Evolutionary conservation across 2,888 invertebrate genomes (phyloP), one percentile per base, ranked within the genome.

Genomic region (Ectropis crepuscularia): DNA sequence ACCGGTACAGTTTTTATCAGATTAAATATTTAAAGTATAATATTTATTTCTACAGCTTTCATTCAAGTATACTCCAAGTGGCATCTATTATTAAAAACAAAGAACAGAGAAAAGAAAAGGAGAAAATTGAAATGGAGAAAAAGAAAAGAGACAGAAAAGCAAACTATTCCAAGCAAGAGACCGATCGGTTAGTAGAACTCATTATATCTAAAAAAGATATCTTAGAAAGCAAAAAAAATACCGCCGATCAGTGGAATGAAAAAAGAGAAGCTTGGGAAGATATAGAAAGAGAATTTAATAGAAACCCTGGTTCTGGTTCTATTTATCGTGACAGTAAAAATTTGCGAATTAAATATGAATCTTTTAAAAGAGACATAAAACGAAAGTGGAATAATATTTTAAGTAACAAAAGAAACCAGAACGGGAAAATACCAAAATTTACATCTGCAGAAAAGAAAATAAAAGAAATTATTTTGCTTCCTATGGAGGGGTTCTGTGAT

Each of bases 11-110:
- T 28, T 28, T 28, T 28, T 28, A 28, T 43, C 45, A 12, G 11
- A 45, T 45, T 11, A 6, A 45, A 45, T 6, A 2, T 36, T 38
- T 12, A 6, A 38, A 10, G 2, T 8, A 2, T 16, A 28, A n/a
- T n/a, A 1, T 42, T 54, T 28, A n/a, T 6, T 57, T 45, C 53
- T 53, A n/a, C 58, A 64, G 64, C 38, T 60, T 60, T 9, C 64
- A 64, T 53, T 57, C 64, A 53, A 64, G 64, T 36, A 64, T 64
- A 39, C 46, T 64, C 4, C 60, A 64, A 53, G 64, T 64, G 4
- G 64, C 64, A 39, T 61, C 60, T 5, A 61, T 64, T 0, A 64
- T 64, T 39, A 64, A 64, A 57, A 60, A 64, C 28, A 64, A 64
- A 11, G 64, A 64, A 16, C 57, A 61, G 6, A 60, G 42, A 12